phyloP scores from a whole-genome alignment of 2,888 invertebrate species.

The Ophioninae sp. region DNA sequence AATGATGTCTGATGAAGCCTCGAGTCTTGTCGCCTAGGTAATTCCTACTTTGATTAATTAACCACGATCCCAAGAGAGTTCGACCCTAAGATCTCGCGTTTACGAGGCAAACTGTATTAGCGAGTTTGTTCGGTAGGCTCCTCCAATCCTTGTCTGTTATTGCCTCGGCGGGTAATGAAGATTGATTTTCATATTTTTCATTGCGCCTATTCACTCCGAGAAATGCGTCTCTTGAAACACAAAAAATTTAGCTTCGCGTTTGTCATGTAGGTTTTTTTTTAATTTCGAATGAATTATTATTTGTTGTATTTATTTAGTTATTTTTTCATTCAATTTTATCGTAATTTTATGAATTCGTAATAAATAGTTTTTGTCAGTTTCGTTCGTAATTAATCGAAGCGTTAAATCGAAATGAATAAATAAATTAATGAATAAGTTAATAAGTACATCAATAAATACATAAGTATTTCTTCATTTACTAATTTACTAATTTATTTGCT shows the following conservation, averaged over 20 bases:
- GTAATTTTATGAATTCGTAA: too few species aligned
- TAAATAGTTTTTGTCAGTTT: too few species aligned
- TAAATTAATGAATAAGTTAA: too few species aligned
- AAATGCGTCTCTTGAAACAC: not conserved
- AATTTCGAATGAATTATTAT: not conserved
- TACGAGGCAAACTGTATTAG: not conserved
- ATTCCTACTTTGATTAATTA: not conserved
- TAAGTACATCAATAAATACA: too few species aligned
- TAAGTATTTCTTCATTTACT: too few species aligned
- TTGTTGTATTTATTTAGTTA: too few species aligned
- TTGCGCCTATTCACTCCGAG: not conserved
- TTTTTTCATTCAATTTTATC: too few species aligned
- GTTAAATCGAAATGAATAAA: too few species aligned
- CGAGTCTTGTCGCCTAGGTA: not conserved
- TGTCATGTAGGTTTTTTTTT: not conserved
- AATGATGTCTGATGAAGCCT: not conserved
- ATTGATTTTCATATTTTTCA: not conserved
- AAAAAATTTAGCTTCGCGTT: not conserved
- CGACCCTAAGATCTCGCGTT: not conserved
- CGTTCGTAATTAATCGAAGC: too few species aligned
- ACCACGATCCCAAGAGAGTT: not conserved
- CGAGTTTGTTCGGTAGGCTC: not conserved
- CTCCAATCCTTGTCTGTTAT: not conserved
- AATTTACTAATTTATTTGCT: too few species aligned
- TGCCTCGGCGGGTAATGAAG: not conserved